Evolutionary conservation across 2,888 invertebrate species (phyloP).

Genomic region (Plemyria rubiginata): DNA sequence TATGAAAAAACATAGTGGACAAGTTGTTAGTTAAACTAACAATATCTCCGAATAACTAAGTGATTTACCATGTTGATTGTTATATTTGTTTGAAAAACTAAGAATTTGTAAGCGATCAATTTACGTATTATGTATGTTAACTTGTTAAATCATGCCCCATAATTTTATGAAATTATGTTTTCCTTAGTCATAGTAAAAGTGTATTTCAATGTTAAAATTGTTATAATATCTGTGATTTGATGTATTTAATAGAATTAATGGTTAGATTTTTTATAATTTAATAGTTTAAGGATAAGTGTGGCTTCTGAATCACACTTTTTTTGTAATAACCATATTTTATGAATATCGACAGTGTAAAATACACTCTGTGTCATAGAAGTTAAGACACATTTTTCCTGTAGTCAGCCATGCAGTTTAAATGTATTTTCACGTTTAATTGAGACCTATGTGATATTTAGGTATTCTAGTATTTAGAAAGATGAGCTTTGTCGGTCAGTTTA

Average conservation of each 20-base stretch:
- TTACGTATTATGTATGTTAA: background rate
- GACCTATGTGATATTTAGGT: no score
- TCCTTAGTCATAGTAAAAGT: conserved; percentile 14
- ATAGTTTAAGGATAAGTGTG: conserved; percentile 13
- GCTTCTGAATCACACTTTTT: conserved; percentile 10
- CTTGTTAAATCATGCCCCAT: conserved; percentile 28
- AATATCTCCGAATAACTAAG: no score
- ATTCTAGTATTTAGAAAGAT: no score
- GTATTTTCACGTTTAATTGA: background rate
- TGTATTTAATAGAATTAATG: conserved; percentile 32
- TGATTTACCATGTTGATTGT: background rate
- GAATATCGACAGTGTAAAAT: background rate
- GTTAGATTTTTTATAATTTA: conserved; percentile 11
- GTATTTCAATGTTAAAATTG: conserved; percentile 30
- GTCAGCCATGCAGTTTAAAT: background rate
- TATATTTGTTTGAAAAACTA: background rate
- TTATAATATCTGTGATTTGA: conserved; percentile 40
- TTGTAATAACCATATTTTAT: background rate
- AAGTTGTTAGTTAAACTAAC: no score
- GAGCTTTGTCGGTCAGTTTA: no score
- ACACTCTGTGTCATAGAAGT: background rate
- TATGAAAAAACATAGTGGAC: no score
- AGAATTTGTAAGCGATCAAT: background rate
- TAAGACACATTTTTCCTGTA: background rate
- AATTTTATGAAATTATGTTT: conserved; percentile 23